A percentile compares a stretch with the other conserved stretches of the same genome.
Conservation (phyloP, 2,797 vertebrate genomes). For the Pseudocheirus occidentalis region DNA sequence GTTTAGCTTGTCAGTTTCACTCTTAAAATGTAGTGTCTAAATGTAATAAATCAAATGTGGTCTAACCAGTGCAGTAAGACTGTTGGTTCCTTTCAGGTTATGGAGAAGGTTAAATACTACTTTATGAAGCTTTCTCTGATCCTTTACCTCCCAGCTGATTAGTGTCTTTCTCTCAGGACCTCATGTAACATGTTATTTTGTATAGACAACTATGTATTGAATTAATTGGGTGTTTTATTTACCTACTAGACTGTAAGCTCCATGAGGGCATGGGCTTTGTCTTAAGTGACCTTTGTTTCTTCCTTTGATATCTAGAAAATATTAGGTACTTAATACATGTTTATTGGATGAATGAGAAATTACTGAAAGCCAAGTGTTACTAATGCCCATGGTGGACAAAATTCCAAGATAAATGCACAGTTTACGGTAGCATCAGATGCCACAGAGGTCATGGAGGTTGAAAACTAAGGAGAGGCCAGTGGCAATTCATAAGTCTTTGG, state of each 20-base stretch:
- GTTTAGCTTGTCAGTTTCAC: not conserved
- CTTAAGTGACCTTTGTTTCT: not conserved
- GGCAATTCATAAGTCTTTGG: not conserved
- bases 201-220: too few species aligned
- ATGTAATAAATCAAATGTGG: not conserved
- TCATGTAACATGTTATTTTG: not conserved
- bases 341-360: not conserved
- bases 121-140: not conserved
- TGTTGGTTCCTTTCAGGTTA: not conserved
- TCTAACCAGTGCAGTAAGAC: not conserved
- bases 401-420: not conserved
- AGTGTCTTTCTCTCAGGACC: not conserved
- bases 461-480: not conserved
- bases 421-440: not conserved
- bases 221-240: not conserved
- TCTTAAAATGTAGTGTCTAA: not conserved
- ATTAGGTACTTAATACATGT: not conserved
- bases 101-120: not conserved
- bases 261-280: not conserved
- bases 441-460: not conserved
- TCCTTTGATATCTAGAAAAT: not conserved
- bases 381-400: not conserved
- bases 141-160: not conserved
- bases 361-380: not conserved
- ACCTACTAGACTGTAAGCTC: not conserved